Evolutionary conservation across 2,888 invertebrate genomes (phyloP).

Genomic region (Hirtodrosophila alboralis): DNA sequence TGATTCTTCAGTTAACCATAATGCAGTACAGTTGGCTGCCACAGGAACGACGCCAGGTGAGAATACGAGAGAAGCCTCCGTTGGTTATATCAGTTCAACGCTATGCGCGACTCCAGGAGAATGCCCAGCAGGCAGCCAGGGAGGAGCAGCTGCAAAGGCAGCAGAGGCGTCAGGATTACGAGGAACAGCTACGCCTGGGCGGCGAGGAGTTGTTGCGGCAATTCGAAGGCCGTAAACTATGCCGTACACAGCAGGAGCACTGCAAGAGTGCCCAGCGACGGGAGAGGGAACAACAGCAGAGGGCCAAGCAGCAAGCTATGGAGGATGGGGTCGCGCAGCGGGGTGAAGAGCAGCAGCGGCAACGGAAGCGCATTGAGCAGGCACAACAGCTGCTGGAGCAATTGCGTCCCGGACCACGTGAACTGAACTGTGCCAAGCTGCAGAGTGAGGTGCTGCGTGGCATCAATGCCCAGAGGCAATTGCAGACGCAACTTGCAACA

Average conservation of each 20-base stretch:
- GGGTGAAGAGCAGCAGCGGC: conserved; percentile 71
- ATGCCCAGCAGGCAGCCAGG: conserved; percentile 44
- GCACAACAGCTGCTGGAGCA: conserved; percentile 80
- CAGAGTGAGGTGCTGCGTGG: conserved; percentile 82
- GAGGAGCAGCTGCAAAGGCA: conserved; percentile 36
- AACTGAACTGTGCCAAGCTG: conserved; percentile 81
- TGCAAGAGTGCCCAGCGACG: conserved; percentile 44
- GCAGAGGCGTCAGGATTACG: conserved; percentile 40
- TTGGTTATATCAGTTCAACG: conserved; percentile 70
- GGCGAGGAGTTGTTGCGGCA: conserved; percentile 56
- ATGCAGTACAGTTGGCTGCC: conserved; percentile 70
- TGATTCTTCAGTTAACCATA: neutral
- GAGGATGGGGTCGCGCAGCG: conserved; percentile 80
- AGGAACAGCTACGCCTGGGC: conserved; percentile 51
- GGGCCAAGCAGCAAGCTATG: conserved; percentile 18
- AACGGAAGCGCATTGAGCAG: conserved; percentile 74
- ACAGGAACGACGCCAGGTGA: conserved; percentile 56
- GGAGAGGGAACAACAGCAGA: conserved; percentile 21
- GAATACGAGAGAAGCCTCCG: conserved; percentile 61
- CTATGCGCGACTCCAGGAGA: conserved; percentile 45
- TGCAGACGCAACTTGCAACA: conserved; percentile 73
- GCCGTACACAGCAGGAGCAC: conserved; percentile 50
- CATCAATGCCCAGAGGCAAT: conserved; percentile 77
- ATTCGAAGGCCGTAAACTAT: conserved; percentile 55
- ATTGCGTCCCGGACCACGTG: conserved; percentile 80